phyloP scores from a whole-genome alignment of 1,140 invertebrate genomes.

The Chironomus striatipennis region DNA sequence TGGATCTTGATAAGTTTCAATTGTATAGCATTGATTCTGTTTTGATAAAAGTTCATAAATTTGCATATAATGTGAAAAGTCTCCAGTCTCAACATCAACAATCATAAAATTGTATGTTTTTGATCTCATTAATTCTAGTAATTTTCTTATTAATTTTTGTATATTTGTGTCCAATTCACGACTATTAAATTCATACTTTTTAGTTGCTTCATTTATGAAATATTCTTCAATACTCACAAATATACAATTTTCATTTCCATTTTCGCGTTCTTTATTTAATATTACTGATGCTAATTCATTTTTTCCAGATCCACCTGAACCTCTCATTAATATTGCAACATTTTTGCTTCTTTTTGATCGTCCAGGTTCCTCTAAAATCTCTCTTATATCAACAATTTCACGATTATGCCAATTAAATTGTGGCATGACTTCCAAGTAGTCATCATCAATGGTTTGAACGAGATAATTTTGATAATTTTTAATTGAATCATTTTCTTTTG shows the following conservation, averaged over 20 bases:
- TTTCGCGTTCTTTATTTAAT: background rate
- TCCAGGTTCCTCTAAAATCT: background rate
- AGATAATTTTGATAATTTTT: background rate
- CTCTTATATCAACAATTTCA: background rate
- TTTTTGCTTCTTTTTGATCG: background rate
- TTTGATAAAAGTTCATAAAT: background rate
- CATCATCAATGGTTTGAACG: background rate
- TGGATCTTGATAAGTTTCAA: conserved; percentile 73
- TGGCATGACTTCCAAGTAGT: background rate
- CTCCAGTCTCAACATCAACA: background rate
- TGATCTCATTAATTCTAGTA: background rate
- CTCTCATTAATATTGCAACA: background rate
- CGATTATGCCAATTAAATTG: conserved; percentile 6
- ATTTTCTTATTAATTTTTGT: background rate
- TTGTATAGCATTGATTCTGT: conserved; percentile 30
- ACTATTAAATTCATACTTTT: background rate
- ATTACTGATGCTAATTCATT: background rate
- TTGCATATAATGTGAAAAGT: background rate
- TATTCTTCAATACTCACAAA: background rate
- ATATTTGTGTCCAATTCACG: background rate
- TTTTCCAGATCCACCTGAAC: background rate
- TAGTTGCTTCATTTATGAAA: background rate
- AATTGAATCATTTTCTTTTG: background rate
- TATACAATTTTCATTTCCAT: background rate
- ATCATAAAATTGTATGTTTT: background rate